Conservation (phyloP, 2,888 invertebrate species). For the Nephrotoma flavescens region DNA sequence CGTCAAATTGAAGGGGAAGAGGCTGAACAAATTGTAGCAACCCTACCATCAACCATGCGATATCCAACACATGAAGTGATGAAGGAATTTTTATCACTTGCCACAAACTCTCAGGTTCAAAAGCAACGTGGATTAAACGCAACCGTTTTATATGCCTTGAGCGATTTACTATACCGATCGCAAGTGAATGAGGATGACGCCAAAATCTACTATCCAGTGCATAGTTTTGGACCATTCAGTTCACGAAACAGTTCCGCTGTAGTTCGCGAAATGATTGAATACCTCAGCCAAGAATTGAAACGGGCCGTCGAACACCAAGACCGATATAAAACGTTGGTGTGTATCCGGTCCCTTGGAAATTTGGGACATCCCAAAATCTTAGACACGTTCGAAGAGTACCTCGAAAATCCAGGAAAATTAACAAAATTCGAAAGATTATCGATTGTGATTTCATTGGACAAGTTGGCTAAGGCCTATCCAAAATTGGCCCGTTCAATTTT, state of each 20-base stretch:
- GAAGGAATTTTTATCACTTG: conserved; percentile 35
- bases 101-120: conserved; percentile 27
- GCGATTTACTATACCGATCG: conserved; percentile 42
- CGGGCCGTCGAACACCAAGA: conserved; percentile 38
- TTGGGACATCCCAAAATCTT: conserved; percentile 46
- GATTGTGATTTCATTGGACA: conserved; percentile 42
- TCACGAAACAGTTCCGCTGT: conserved; percentile 22
- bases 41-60: conserved; percentile 37
- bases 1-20: conserved; percentile 38
- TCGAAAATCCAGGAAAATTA: conserved; percentile 41
- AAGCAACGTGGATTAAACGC: conserved; percentile 30
- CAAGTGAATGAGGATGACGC: conserved; percentile 42
- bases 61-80: conserved; percentile 38
- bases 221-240: conserved; percentile 45
- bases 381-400: conserved; percentile 45
- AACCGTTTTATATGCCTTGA: conserved; percentile 42
- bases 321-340: conserved; percentile 40
- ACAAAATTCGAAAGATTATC: conserved; percentile 46
- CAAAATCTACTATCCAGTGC: conserved; percentile 46
- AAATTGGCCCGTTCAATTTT: conserved; percentile 39
- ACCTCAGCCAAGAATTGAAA: conserved; percentile 37
- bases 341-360: conserved; percentile 49
- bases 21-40: conserved; percentile 42
- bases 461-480: conserved; percentile 37
- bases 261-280: conserved; percentile 40